Evolutionary conservation across 2,797 vertebrate species (phyloP).

Genomic region (Sphenodon punctatus): DNA sequence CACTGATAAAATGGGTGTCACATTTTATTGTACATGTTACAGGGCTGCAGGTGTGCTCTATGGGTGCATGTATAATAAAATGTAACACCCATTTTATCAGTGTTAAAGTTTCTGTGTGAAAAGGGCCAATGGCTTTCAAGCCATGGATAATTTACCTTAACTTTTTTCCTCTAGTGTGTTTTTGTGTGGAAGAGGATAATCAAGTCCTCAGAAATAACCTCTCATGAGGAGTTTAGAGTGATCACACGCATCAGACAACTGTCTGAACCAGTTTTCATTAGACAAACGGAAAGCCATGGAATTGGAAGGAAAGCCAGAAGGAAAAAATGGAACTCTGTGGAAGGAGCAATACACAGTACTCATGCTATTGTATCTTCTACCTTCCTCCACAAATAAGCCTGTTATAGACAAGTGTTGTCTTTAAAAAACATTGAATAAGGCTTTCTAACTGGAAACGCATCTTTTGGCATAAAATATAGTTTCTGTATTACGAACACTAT

Average conservation of each 20-base stretch:
- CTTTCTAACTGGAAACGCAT: not conserved
- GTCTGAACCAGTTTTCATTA: conserved; percentile 41
- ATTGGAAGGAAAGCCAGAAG: conserved; percentile 7
- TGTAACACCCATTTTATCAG: too few species aligned
- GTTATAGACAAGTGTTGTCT: conserved; percentile 13
- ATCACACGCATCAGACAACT: conserved; percentile 24
- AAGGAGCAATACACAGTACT: conserved; percentile 25
- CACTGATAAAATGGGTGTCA: too few species aligned
- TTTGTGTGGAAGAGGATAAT: conserved; percentile 15
- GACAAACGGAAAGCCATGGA: not conserved
- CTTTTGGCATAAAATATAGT: not conserved
- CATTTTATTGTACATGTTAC: too few species aligned
- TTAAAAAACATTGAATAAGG: conserved; percentile 8
- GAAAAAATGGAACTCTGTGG: not conserved
- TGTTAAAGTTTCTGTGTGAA: too few species aligned
- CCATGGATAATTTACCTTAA: conserved; percentile 8
- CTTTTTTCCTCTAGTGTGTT: conserved; percentile 20
- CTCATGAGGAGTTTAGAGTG: conserved; percentile 36
- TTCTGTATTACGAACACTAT: not conserved
- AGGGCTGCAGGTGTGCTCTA: too few species aligned
- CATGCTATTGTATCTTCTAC: conserved; percentile 24
- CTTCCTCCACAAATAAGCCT: conserved; percentile 22
- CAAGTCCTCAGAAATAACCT: conserved; percentile 41
- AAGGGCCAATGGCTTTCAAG: not conserved
- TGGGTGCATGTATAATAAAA: too few species aligned